Base-by-base conservation (phyloP, 2,113 vertebrate genomes). In the Tichodroma muraria region DNA sequence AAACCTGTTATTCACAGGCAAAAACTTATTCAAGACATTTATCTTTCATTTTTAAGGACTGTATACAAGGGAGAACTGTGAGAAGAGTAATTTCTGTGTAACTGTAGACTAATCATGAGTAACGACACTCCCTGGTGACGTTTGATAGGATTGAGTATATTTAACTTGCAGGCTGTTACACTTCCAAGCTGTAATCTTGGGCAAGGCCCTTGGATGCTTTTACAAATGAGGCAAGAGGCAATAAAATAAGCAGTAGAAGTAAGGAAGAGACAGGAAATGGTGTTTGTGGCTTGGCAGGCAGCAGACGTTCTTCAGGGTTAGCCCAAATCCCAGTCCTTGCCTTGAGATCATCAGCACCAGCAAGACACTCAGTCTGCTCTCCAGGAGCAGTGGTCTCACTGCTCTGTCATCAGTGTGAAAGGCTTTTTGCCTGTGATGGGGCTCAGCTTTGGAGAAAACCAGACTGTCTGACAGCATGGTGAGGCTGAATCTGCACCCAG, bases 401-500 rank as follows among this genome's bases (percentile, higher is more conserved):
- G n/a, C 42, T 52, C 35, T 6, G 4, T 61, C 54, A 37, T 7
- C 25, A 24, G 11, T 4, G 13, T 59, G 69, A 70, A 95, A 63
- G 12, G 4, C n/a, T 24, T 52, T 38, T 65, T 80, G 45, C 24
- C 19, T 1, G 0, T 22, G 19, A 18, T 15, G n/a, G 35, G 27
- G 8, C 31, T 60, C 63, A 68, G 28, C 42, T 88, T 30, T 77
- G 52, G 35, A 88, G 31, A 42, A 65, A 65, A 80, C n/a, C 23
- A 54, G 68, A n/a, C 14, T 1, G 0, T 33, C 20, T 78, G 57
- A 35, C 38, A 75, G 65, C 1, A 1, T 0, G 0, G 15, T 1
- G 0, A 76, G 33, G n/a, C 31, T 10, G 2, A 38, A 50, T 28
- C 52, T 65, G 10, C 0, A 0, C 40, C 7, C 1, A 1, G 11